Base-by-base conservation (phyloP, 2,888 invertebrate genomes). In the Notodonta ziczac region DNA sequence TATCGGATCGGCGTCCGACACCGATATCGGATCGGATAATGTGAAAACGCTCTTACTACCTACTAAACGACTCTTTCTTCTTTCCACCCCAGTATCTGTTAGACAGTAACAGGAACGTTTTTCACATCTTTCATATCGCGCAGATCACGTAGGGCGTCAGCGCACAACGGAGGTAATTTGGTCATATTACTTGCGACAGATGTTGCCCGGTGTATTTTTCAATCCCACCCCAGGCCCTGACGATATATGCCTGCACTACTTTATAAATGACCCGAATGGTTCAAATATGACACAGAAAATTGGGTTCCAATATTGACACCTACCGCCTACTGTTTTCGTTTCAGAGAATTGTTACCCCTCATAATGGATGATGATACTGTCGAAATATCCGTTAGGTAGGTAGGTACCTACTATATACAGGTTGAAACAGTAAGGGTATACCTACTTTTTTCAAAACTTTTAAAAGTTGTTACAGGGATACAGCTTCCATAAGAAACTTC, bases 141-240 rank as follows among this genome's bases (percentile, higher is more conserved):
- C 63, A 76, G 80, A 83, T 88, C 90, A 90, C 89, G 90, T 89
- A 84, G 69, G 74, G 75, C 75, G 64, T 84, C 84, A 85, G 87
- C 81, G 63, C 72, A 72, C 66, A 65, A 69, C 74, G 74, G 76
- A 72, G 76, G 86, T 86, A 87, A 90, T 90, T 87, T 84, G 83
- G 80, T 83, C 81, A 83, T 89, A 91, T 91, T 87, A 86, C 85
- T 71, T 60, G 77, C 81, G 83, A 84, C 88, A 88, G 83, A 87
- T 89, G 90, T 82, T 85, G 67, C 78, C 72, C 57, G 62, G 78
- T 80, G 77, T 83, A 84, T 87, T 89, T 88, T 88, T 87, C 84
- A 85, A 87, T 88, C 81, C 84, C 72, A 67, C 77, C 76, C 75
- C 70, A 16, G 73, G 70, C 68, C 64, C 52, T 53, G 64, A 66